A percentile compares a stretch with the other conserved stretches of the same genome.
phyloP scores from a whole-genome alignment of 92 coral and sea anemone species.

The Hydrozoanthus gracilis region DNA sequence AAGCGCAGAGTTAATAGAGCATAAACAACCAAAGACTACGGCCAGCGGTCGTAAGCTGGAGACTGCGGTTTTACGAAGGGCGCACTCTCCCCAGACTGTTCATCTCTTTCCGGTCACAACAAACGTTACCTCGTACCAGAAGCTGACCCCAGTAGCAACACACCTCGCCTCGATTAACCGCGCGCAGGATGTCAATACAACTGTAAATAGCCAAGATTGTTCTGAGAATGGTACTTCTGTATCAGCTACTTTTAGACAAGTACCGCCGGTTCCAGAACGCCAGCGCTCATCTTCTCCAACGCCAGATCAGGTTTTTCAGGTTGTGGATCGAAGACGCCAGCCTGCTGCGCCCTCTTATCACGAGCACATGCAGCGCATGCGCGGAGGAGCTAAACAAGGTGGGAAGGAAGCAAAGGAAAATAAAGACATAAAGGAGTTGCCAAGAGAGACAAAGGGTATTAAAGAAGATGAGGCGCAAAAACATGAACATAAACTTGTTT shows the following conservation, averaged over 20 bases:
- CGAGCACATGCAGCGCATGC: constrained; percentile 94
- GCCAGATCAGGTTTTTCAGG: constrained; percentile 96
- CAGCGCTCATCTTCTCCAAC: constrained; percentile 85
- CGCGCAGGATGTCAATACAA: constrained; percentile 67
- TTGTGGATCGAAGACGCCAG: constrained; percentile 94
- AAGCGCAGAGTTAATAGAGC: constrained; percentile 98
- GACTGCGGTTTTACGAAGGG: constrained; percentile 88
- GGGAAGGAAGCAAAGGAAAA: constrained; percentile 53
- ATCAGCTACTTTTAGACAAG: constrained; percentile 54
- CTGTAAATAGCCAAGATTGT: constrained; percentile 69
- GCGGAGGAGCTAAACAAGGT: constrained; percentile 67
- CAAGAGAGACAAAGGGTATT: constrained; percentile 13
- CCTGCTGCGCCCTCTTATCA: constrained; percentile 99
- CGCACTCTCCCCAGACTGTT: constrained; percentile 89
- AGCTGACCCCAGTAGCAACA: constrained; percentile 66
- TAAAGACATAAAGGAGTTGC: constrained; percentile 37
- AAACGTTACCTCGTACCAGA: constrained; percentile 76
- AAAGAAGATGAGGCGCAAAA: constrained; percentile 29
- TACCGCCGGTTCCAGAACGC: constrained; percentile 60
- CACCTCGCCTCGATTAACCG: constrained; percentile 70
- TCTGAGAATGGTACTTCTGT: constrained; percentile 69
- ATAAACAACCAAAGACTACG: constrained; percentile 78
- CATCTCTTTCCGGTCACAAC: constrained; percentile 78
- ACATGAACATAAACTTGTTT: not conserved
- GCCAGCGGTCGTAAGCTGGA: constrained; percentile 83